Conservation (phyloP, 2,113 vertebrate genomes). For the Equus przewalskii region DNA sequence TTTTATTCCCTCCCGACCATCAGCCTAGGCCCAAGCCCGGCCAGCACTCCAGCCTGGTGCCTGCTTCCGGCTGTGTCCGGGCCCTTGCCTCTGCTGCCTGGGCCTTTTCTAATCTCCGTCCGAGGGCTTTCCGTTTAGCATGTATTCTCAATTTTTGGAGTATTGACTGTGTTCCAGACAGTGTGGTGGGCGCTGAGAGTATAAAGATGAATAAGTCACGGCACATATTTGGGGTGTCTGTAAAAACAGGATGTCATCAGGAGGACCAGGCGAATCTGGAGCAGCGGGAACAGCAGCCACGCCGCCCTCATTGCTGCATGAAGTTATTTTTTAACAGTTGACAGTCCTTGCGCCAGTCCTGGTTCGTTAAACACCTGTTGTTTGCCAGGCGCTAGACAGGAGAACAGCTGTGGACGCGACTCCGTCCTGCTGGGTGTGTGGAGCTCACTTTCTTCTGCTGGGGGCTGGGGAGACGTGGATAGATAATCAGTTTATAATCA, state of each 20-base stretch:
- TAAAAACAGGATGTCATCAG: neutral
- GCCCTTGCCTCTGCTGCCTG: neutral
- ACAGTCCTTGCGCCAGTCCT: neutral
- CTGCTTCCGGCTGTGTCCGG: neutral
- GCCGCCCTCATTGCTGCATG: neutral
- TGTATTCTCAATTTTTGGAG: neutral
- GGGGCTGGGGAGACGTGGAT: rapidly evolving
- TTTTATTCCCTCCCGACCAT: neutral
- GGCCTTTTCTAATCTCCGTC: neutral
- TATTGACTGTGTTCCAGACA: neutral
- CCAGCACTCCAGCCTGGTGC: neutral
- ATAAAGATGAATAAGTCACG: neutral
- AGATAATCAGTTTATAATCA: neutral
- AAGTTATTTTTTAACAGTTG: neutral
- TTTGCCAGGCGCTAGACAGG: neutral
- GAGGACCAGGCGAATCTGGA: neutral
- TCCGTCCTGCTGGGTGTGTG: neutral
- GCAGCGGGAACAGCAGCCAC: neutral
- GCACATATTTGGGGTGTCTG: neutral
- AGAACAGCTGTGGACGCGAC: neutral
- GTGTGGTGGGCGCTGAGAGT: neutral
- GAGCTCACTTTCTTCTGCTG: neutral
- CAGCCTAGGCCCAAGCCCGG: neutral
- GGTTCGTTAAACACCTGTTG: neutral
- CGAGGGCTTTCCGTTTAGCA: neutral